Conservation (phyloP, 53 echinoderm and acorn worm species). For the Zoroaster sp. region DNA sequence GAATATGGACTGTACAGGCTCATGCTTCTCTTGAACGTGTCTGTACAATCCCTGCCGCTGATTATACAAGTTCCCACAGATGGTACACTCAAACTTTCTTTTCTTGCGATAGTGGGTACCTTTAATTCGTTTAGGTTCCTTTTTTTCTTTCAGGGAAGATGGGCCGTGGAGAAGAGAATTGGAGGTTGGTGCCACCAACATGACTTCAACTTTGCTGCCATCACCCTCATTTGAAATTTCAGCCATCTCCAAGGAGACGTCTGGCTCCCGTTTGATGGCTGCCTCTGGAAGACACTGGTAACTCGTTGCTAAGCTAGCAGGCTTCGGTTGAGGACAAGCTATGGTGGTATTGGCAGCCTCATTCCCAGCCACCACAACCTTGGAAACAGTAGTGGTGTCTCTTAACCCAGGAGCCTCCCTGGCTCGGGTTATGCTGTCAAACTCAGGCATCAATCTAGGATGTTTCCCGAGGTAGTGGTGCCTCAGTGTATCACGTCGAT, state of each 20-base stretch:
- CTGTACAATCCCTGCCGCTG: not conserved
- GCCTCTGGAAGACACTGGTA: not conserved
- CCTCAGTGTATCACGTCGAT: no score
- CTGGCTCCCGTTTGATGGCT: not conserved
- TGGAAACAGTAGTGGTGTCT: no score
- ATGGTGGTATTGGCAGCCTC: no score
- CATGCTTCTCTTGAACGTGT: not conserved
- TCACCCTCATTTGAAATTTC: not conserved
- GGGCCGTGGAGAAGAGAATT: not conserved
- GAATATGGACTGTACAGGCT: no score
- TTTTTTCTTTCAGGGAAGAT: not conserved
- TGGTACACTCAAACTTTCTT: not conserved
- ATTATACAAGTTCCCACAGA: not conserved
- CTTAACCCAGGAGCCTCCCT: no score
- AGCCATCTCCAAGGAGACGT: not conserved
- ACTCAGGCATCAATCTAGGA: no score
- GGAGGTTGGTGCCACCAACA: not conserved
- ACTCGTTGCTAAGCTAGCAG: no score
- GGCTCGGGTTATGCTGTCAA: no score
- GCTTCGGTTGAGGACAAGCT: no score
- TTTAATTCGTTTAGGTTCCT: not conserved
- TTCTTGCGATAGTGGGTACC: not conserved
- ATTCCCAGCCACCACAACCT: no score
- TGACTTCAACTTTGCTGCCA: not conserved
- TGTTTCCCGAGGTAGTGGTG: no score